phyloP scores from a whole-genome alignment of 1,140 invertebrate genomes.

The Coboldia fuscipes region DNA sequence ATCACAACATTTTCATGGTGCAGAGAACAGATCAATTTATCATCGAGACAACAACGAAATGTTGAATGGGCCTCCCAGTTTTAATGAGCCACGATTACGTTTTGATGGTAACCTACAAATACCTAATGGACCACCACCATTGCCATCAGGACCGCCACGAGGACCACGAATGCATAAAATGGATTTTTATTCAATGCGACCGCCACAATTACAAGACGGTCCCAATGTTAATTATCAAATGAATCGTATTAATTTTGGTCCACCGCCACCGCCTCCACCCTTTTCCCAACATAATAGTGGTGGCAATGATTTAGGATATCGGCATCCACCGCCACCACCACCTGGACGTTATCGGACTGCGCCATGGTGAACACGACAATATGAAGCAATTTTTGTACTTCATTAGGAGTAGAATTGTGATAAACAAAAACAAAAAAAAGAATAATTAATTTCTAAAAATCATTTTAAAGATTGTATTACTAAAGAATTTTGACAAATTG shows the following conservation, averaged over 20 bases:
- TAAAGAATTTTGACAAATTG: too few species aligned
- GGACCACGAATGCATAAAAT: background rate
- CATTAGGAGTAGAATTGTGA: too few species aligned
- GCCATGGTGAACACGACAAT: too few species aligned
- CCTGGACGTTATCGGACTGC: too few species aligned
- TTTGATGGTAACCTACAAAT: background rate
- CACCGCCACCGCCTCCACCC: slow-evolving; percentile 3
- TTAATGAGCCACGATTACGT: background rate
- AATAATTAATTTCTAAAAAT: too few species aligned
- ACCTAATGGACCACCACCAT: background rate
- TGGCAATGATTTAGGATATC: too few species aligned
- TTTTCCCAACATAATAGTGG: too few species aligned
- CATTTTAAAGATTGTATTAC: too few species aligned
- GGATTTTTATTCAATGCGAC: background rate
- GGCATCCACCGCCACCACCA: too few species aligned
- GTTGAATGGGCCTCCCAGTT: background rate
- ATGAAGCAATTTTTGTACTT: too few species aligned
- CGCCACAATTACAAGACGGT: background rate
- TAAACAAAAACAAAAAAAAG: too few species aligned
- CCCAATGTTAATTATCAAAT: slow-evolving; percentile 1
- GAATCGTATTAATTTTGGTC: slow-evolving; percentile 3
- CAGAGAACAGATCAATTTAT: background rate
- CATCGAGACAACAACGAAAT: background rate
- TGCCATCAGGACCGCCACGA: background rate
- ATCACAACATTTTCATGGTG: background rate